Percentiles rank a stretch among this genome's conserved stretches.
Evolutionary conservation across 2,888 invertebrate genomes (phyloP).

Genomic region (Anarsia innoxiella): DNA sequence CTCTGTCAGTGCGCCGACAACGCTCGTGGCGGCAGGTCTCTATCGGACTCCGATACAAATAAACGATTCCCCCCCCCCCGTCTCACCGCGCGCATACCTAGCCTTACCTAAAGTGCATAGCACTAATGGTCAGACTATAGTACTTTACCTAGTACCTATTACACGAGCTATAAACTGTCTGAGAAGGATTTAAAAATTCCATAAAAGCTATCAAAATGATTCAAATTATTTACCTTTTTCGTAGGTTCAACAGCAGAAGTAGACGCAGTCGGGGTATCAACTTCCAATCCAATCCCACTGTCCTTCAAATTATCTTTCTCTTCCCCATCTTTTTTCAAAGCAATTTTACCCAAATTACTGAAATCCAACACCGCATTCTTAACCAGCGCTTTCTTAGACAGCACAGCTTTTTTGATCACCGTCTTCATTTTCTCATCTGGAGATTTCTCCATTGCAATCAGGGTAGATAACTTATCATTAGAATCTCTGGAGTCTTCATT

Average conservation of each 20-base stretch:
- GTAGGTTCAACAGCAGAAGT: constrained; percentile 30
- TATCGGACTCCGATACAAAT: too few species aligned
- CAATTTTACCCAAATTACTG: constrained; percentile 46
- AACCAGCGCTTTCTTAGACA: constrained; percentile 52
- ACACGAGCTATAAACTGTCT: too few species aligned
- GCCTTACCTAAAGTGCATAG: too few species aligned
- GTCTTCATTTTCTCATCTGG: constrained; percentile 62
- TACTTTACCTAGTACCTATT: too few species aligned
- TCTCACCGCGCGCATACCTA: too few species aligned
- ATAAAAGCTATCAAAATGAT: too few species aligned
- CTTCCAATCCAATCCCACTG: constrained; percentile 57
- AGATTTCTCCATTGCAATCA: constrained; percentile 55
- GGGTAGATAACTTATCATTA: constrained; percentile 48
- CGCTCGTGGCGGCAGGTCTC: too few species aligned
- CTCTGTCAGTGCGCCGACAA: too few species aligned
- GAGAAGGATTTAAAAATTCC: too few species aligned
- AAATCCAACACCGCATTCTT: constrained; percentile 60
- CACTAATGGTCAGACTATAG: too few species aligned
- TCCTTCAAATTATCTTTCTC: constrained; percentile 58
- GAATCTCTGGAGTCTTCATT: constrained; percentile 64
- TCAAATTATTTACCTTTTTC: constrained; percentile 46
- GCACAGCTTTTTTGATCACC: constrained; percentile 58
- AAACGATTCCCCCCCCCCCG: too few species aligned
- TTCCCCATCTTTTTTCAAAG: constrained; percentile 40
- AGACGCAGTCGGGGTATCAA: constrained; percentile 38